Base-by-base conservation (phyloP, 2,888 invertebrate species). In the Diachrysia chrysitis region DNA sequence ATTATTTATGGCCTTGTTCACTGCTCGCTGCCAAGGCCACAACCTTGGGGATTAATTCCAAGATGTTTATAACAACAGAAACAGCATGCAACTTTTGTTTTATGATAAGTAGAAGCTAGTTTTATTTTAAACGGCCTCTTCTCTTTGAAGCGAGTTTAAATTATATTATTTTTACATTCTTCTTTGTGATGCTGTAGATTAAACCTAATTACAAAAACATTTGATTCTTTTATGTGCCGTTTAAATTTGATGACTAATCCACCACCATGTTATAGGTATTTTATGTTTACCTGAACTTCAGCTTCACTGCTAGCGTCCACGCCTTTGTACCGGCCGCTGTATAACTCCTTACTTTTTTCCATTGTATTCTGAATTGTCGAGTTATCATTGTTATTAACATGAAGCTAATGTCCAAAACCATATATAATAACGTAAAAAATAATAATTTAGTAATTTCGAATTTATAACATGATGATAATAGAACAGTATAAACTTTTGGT, bases 251-350 rank as follows among this genome's bases (percentile, higher is more conserved):
- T n/a, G n/a, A n/a, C n/a, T n/a, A n/a, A n/a, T n/a, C n/a, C n/a
- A n/a, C 16, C 29, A n/a, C 42, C 3, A 16, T 16, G 0, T 5
- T n/a, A 42, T 16, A n/a, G 0, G 16, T 42, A n/a, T 2, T n/a
- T n/a, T 0, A 37, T 37, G 16, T n/a, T 78, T 85, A 92, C 93
- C 88, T 93, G 92, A 32, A 79, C 73, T 29, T 93, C 93, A 5
- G 83, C 77, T 21, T 93, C 94, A 17, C 83, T 71, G 63, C 76
- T 81, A 25, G 79, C 70, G 63, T 92, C 91, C 14, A 86, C 79
- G 12, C 48, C 14, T 84, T 75, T 58, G 84, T 80, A 64, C 23
- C 87, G 83, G 10, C 84, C 86, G 37, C 76, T 84, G 67, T 76
- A 85, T 12, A 81, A 37, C 62, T 92, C 90, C 81, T 89, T 92